These are phyloP conservation scores for Eubasilissa splendida DNA, from an alignment of 2,888 invertebrate species.

Conservation along the genomic window DNA sequence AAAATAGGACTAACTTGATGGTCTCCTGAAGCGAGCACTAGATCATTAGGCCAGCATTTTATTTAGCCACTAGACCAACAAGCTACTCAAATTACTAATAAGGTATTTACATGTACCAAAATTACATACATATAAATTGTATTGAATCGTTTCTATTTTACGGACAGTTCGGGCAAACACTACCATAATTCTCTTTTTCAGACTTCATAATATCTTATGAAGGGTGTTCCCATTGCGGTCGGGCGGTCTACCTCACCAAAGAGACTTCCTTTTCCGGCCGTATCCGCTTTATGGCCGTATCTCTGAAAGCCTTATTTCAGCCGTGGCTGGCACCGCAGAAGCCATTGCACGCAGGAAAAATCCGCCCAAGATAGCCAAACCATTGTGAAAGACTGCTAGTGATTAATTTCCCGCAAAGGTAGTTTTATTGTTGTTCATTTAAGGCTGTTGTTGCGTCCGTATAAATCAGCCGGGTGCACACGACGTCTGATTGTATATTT, in stretches of 20 bases:
- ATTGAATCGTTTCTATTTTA: no score
- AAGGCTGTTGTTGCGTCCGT: neutral
- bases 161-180: neutral
- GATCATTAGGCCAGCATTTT: no score
- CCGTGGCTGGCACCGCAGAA: neutral
- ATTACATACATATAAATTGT: no score
- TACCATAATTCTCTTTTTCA: neutral
- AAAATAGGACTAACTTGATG: no score
- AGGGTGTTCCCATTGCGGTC: conserved; percentile 1
- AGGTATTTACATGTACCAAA: no score
- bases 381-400: conserved; percentile 2
- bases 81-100: no score
- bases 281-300: neutral
- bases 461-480: neutral
- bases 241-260: conserved; percentile 10
- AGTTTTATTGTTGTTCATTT: conserved; percentile 34
- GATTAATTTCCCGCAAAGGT: conserved; percentile 31
- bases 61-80: no score
- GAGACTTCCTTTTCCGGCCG: conserved; percentile 22
- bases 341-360: neutral
- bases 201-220: neutral
- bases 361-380: conserved; percentile 21
- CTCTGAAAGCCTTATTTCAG: neutral
- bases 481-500: neutral
- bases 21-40: no score